These are phyloP conservation scores for Pandion haliaetus DNA, from an alignment of 2,113 vertebrate genomes.

Conservation along the genomic window DNA sequence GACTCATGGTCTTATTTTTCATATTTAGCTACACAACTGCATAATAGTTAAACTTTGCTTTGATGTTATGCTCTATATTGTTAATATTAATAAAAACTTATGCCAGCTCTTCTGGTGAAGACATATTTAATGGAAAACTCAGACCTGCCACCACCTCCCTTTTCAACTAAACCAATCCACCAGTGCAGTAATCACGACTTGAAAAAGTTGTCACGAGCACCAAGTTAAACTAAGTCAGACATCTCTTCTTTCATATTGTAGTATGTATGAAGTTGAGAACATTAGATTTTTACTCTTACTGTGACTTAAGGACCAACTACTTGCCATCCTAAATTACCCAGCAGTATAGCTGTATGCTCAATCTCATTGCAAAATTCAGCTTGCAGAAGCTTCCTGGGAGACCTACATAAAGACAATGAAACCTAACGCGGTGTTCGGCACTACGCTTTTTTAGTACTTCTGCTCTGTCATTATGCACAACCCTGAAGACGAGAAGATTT, in stretches of 20 bases:
- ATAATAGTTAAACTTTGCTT: not conserved
- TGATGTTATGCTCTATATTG: not conserved
- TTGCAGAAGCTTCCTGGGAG: not conserved
- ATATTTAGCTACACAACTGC: not conserved
- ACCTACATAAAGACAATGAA: not conserved
- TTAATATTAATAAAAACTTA: not conserved
- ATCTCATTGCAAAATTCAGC: not conserved
- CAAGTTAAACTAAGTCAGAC: not conserved
- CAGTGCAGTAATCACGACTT: not conserved
- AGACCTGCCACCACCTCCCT: not conserved
- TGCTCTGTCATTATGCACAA: not conserved
- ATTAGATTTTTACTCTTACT: not conserved
- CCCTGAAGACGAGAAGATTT: not conserved
- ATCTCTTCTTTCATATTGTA: not conserved
- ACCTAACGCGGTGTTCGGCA: fast-evolving
- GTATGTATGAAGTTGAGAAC: not conserved
- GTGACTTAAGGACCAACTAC: not conserved
- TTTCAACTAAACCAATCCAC: not conserved
- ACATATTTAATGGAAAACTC: not conserved
- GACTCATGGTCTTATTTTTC: not conserved
- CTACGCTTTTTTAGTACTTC: not conserved
- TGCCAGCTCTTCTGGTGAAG: not conserved
- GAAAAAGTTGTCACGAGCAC: not conserved
- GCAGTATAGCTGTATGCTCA: not conserved
- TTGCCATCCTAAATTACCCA: not conserved